A percentile compares a stretch with the other conserved stretches of the same genome.
These are phyloP conservation scores for Coelopa pilipes DNA, from an alignment of 2,888 invertebrate genomes.

Conservation along the genomic window DNA sequence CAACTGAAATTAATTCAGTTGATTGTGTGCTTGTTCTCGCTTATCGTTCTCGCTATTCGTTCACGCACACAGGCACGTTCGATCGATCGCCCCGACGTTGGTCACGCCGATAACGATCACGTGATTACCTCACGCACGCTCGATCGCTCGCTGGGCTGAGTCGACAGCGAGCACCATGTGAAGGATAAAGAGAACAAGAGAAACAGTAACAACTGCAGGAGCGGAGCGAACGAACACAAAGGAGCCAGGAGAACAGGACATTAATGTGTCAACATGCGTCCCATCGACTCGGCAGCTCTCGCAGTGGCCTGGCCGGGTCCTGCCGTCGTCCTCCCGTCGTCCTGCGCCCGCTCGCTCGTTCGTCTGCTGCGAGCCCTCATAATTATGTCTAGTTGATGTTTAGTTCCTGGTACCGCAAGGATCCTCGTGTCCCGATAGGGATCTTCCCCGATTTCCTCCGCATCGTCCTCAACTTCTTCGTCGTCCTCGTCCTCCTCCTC, in stretches of 20 bases:
- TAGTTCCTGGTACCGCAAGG: constrained; percentile 32
- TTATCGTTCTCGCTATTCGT: neutral
- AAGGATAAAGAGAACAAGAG: neutral
- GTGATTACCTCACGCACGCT: constrained; percentile 34
- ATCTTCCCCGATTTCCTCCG: constrained; percentile 5
- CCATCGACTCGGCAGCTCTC: constrained; percentile 10
- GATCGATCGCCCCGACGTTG: constrained; percentile 22
- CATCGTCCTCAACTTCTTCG: neutral
- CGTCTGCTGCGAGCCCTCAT: constrained; percentile 25
- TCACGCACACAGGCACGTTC: neutral
- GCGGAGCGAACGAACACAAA: neutral
- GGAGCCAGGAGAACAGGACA: neutral
- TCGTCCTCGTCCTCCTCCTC: neutral
- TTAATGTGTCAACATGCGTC: constrained; percentile 27
- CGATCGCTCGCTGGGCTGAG: neutral
- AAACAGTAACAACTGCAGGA: no score
- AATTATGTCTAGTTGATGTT: constrained; percentile 31
- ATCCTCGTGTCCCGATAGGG: constrained; percentile 29
- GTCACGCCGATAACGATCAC: constrained; percentile 34
- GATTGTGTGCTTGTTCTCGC: constrained; percentile 9
- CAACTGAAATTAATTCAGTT: constrained; percentile 32
- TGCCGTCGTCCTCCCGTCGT: no score
- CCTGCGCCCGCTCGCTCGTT: no score
- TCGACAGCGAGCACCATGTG: neutral
- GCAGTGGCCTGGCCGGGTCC: no score